These are phyloP conservation scores for Athalia cordata DNA, from an alignment of 2,888 invertebrate species.

Conservation along the genomic window DNA sequence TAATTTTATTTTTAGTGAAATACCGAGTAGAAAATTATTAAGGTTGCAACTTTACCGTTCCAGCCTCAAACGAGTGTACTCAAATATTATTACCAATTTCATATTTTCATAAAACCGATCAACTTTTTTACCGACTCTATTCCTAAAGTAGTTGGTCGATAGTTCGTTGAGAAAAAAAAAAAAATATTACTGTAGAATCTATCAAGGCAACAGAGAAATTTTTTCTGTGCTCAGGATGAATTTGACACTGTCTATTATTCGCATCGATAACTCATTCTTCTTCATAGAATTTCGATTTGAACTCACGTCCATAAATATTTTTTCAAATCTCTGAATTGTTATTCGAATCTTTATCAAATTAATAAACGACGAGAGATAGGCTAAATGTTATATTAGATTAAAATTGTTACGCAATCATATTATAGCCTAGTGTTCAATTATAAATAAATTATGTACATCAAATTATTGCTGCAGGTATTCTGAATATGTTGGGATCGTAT, in stretches of 20 bases:
- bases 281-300: neutral
- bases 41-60: no score
- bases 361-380: neutral
- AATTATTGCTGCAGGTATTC: conserved; percentile 25
- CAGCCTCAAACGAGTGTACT: neutral
- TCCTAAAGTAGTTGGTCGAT: no score
- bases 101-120: neutral
- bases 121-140: no score
- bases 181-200: no score
- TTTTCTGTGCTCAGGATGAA: neutral
- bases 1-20: no score
- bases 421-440: conserved; percentile 25
- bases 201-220: no score
- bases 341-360: conserved; percentile 10
- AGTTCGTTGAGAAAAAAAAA: no score
- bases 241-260: neutral
- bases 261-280: conserved; percentile 6
- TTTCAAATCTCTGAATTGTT: neutral
- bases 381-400: conserved; percentile 16
- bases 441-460: neutral
- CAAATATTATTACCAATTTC: neutral
- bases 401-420: conserved; percentile 30
- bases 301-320: conserved; percentile 4
- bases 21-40: no score
- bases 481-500: conserved; percentile 22